Conservation (phyloP, 2,797 vertebrate genomes). For the Lacerta agilis region DNA sequence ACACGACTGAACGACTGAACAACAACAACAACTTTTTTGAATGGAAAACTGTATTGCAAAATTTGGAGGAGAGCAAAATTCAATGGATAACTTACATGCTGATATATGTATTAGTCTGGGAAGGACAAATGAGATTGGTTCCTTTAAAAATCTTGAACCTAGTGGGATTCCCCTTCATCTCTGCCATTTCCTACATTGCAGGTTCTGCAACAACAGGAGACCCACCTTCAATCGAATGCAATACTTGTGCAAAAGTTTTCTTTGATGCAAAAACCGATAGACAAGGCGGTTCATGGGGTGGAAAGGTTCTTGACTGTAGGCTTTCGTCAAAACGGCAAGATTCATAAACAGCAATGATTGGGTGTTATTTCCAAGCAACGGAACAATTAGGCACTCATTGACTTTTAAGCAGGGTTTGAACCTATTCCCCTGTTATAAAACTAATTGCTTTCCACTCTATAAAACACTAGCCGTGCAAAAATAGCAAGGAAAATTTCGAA, state of each 20-base stretch:
- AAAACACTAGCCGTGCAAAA: conserved; percentile 58
- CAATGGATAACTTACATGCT: background rate
- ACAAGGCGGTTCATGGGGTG: conserved; percentile 39
- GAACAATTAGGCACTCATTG: conserved; percentile 72
- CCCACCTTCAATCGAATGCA: conserved; percentile 61
- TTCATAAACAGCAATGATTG: conserved; percentile 56
- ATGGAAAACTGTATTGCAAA: background rate
- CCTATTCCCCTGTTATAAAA: conserved; percentile 59
- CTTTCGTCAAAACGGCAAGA: conserved; percentile 46
- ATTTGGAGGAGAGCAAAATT: background rate
- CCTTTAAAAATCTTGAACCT: background rate
- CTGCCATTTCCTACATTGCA: conserved; percentile 29
- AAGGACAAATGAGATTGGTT: background rate
- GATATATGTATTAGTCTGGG: no score
- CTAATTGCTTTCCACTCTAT: conserved; percentile 73
- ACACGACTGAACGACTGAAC: no score
- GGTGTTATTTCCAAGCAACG: conserved; percentile 72
- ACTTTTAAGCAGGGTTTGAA: conserved; percentile 63
- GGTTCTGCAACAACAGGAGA: conserved; percentile 32
- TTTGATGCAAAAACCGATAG: conserved; percentile 39
- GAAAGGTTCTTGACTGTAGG: conserved; percentile 49
- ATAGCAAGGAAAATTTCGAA: conserved; percentile 35
- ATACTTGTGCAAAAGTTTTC: conserved; percentile 11
- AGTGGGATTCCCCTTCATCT: background rate
- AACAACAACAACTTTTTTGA: background rate